A percentile compares a stretch with the other conserved stretches of the same genome.
Evolutionary conservation across 2,888 invertebrate species (phyloP).

Genomic region (Amphipoea lucens): DNA sequence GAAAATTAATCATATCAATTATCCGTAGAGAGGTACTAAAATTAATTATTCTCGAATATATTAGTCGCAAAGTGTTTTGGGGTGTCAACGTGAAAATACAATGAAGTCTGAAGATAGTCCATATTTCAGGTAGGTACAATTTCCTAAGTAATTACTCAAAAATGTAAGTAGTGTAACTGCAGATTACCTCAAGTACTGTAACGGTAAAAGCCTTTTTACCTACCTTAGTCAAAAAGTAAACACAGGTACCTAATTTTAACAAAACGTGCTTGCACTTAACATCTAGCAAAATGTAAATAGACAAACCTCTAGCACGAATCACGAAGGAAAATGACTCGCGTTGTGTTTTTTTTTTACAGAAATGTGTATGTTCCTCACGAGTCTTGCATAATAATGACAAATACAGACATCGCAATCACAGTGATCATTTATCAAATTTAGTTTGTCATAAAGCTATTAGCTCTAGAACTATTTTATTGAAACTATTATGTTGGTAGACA

Average conservation of each 20-base stretch:
- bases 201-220: not conserved
- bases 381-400: constrained; percentile 35
- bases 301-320: constrained; percentile 2
- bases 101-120: constrained; percentile 9
- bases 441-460: constrained; percentile 49
- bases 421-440: constrained; percentile 48
- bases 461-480: constrained; percentile 62
- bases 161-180: not conserved
- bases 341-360: constrained; percentile 18
- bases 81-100: not conserved
- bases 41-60: constrained; percentile 15
- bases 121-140: not conserved
- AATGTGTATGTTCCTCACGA: constrained; percentile 26
- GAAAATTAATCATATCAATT: constrained; percentile 20
- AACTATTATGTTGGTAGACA: constrained; percentile 71
- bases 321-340: constrained; percentile 1
- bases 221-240: not conserved
- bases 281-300: constrained; percentile 6
- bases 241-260: not conserved
- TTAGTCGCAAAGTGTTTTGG: constrained; percentile 16
- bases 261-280: not conserved
- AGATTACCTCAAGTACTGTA: not conserved
- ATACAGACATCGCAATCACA: constrained; percentile 43
- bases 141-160: not conserved
- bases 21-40: constrained; percentile 4